phyloP scores from a whole-genome alignment of 1,140 invertebrate species.

The Heliconius congener region DNA sequence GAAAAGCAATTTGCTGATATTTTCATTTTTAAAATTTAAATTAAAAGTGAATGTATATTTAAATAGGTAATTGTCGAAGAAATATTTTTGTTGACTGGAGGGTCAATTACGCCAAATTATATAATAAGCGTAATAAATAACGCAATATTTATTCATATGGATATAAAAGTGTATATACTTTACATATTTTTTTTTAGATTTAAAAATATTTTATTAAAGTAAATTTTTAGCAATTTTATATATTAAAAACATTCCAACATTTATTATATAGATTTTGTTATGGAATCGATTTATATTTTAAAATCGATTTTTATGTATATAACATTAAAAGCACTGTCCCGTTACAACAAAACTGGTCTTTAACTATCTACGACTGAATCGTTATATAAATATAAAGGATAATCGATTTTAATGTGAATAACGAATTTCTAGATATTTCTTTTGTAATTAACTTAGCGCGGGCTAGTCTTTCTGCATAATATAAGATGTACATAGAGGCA shows the following conservation, averaged over 20 bases:
- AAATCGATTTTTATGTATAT: background rate
- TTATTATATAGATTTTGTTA: background rate
- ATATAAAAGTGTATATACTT: background rate
- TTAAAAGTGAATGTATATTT: too few relatives aligned
- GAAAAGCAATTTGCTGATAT: too few relatives aligned
- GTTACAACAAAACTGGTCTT: constrained; percentile 3
- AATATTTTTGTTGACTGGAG: too few relatives aligned
- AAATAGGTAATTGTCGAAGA: too few relatives aligned
- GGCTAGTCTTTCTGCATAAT: constrained; percentile 48
- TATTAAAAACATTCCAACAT: background rate
- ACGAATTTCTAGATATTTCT: constrained; percentile 50
- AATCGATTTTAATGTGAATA: constrained; percentile 44
- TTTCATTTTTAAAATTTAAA: too few relatives aligned
- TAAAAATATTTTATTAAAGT: background rate
- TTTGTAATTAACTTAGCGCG: constrained; percentile 47
- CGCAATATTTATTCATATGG: background rate
- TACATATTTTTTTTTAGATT: background rate
- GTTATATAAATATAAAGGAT: constrained; percentile 9
- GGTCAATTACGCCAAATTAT: background rate
- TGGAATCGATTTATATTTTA: too few relatives aligned
- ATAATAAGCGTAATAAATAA: too few relatives aligned
- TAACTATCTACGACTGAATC: background rate
- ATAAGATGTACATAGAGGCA: constrained; percentile 52
- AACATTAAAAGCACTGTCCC: background rate
- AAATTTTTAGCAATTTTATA: background rate